A percentile compares a stretch with the other conserved stretches of the same genome.
Conservation (phyloP, 2,113 vertebrate species). For the human region DNA sequence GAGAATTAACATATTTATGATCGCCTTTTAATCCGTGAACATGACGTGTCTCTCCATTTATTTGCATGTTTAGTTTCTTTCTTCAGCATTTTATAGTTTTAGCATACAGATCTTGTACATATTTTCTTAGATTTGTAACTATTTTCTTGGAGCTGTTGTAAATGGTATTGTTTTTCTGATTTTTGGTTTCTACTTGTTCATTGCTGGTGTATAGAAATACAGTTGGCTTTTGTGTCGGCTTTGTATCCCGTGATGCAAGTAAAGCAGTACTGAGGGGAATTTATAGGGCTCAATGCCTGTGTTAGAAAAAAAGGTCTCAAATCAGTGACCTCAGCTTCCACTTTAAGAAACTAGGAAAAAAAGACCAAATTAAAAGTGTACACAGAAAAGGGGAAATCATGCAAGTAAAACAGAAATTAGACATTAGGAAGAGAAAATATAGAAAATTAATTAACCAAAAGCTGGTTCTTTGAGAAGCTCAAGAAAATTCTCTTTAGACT, state of each 20-base stretch:
- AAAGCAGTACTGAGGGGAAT: background rate
- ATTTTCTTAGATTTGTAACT: background rate
- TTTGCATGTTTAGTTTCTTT: background rate
- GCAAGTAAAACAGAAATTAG: background rate
- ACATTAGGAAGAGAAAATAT: background rate
- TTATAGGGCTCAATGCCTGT: background rate
- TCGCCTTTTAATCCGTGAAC: background rate
- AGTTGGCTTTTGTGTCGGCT: background rate
- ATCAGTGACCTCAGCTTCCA: background rate
- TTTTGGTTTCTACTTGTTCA: constrained; percentile 9
- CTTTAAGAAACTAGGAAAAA: background rate
- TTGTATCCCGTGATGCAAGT: background rate
- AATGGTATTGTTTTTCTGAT: background rate
- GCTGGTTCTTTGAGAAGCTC: background rate
- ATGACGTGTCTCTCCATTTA: background rate
- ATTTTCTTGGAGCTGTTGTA: background rate
- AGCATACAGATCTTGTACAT: background rate
- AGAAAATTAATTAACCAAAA: background rate
- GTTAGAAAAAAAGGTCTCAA: background rate
- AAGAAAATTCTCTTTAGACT: background rate
- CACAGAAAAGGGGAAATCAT: background rate
- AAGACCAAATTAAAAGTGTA: background rate
- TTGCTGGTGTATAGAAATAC: background rate
- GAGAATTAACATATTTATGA: background rate
- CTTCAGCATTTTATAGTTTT: background rate